Conservation (phyloP, 2,888 invertebrate genomes). For the Galerucella nymphaeae region DNA sequence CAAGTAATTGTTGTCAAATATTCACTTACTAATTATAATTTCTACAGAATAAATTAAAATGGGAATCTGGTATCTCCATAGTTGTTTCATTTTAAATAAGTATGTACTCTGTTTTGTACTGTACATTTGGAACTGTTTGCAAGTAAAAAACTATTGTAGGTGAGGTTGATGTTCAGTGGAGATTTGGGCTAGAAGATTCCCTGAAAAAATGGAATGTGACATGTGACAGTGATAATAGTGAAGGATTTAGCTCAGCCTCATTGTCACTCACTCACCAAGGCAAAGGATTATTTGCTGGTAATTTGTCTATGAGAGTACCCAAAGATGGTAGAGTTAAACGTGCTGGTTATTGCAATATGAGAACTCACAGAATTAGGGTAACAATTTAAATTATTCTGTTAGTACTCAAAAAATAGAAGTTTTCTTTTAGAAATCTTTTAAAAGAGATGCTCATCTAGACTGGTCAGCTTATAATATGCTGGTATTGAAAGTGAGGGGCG, state of each 20-base stretch:
- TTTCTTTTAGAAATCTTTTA: slow-evolving; percentile 80
- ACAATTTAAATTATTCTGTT: slow-evolving; percentile 45
- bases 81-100: not conserved
- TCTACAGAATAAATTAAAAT: too few species aligned
- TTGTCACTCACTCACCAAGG: slow-evolving; percentile 76
- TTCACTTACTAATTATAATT: too few species aligned
- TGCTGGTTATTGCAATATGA: slow-evolving; percentile 86
- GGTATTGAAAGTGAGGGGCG: slow-evolving; percentile 87
- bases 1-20: too few species aligned
- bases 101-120: too few species aligned
- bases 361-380: slow-evolving; percentile 75
- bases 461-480: slow-evolving; percentile 84
- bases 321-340: slow-evolving; percentile 83
- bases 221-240: slow-evolving; percentile 82
- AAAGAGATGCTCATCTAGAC: slow-evolving; percentile 75
- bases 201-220: slow-evolving; percentile 80
- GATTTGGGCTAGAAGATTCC: slow-evolving; percentile 72
- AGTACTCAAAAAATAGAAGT: too few species aligned
- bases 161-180: slow-evolving; percentile 81
- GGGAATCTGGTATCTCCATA: slow-evolving; percentile 56
- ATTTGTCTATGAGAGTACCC: slow-evolving; percentile 75
- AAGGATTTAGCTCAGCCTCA: slow-evolving; percentile 79
- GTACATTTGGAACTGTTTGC: too few species aligned
- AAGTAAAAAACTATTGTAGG: slow-evolving; percentile 42
- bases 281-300: slow-evolving; percentile 79